Evolutionary conservation across 2,888 invertebrate species (phyloP), one percentile per base, ranked within the genome.

Genomic region (Drosophila maculinotata): DNA sequence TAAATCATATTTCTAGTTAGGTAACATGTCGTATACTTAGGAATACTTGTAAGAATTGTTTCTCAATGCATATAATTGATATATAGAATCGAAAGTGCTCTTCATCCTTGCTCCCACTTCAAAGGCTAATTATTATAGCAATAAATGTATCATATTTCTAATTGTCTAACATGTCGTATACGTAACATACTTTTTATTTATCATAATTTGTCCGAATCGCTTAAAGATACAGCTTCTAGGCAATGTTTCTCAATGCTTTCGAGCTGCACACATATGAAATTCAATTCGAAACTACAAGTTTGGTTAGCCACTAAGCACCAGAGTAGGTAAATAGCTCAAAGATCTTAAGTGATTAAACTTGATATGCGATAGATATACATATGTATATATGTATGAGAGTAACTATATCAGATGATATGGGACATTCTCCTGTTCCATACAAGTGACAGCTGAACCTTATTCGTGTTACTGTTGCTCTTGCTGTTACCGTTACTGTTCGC

Each of bases 331-430:
- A 62, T 48, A 69, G 30, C 42, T 53, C 28, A 15, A 31, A 41
- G 14, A 31, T 30, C 26, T 47, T 26, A 47, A 49, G 52, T 66
- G 72, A 72, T 70, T 70, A 72, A 54, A 58, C 36, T 47, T 36
- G 72, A 70, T 72, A 72, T 72, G 66, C 49, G 45, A 38, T 51
- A 52, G 39, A 17, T 33, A 1, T 17, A 45, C 12, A 9, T 12
- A 31, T 51, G n/a, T 20, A n/a, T 48, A 9, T 33, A 10, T 35
- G 14, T 7, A n/a, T 28, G 36, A 15, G 17, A 15, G 14, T 53
- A 20, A 20, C 26, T 12, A 7, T 54, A 20, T 20, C 38, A 9
- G 36, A 42, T 68, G 49, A 31, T 38, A 30, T 36, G 15, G 31
- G 30, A 74, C 57, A 67, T 57, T 60, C 14, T 47, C n/a, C 54